These are phyloP conservation scores for Euplagia quadripunctaria DNA, from an alignment of 2,888 invertebrate genomes.

Conservation along the genomic window DNA sequence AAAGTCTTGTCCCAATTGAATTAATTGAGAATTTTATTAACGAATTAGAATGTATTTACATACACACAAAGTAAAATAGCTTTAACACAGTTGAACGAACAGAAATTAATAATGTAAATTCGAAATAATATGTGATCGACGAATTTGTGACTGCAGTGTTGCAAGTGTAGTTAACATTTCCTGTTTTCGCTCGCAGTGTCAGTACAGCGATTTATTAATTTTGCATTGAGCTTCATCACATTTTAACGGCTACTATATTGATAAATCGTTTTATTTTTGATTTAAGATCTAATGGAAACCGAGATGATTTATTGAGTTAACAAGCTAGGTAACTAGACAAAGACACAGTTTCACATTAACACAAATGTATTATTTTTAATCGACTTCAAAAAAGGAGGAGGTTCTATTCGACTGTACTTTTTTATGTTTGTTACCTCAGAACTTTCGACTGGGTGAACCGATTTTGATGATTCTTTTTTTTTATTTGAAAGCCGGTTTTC, in stretches of 20 bases:
- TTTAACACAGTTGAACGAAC: neutral
- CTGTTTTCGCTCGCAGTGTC: neutral
- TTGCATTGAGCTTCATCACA: neutral
- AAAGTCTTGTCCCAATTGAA: conserved; percentile 11
- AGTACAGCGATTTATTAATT: neutral
- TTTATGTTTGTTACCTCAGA: too few relatives aligned
- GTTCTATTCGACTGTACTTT: too few relatives aligned
- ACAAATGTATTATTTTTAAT: too few relatives aligned
- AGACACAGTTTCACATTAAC: too few relatives aligned
- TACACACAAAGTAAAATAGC: neutral
- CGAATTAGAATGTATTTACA: neutral
- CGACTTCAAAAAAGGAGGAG: too few relatives aligned
- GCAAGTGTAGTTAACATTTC: neutral
- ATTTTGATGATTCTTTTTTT: too few relatives aligned
- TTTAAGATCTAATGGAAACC: too few relatives aligned
- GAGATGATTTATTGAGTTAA: too few relatives aligned
- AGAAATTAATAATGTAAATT: neutral
- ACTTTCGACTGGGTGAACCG: too few relatives aligned
- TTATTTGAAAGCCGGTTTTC: too few relatives aligned
- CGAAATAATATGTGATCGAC: neutral
- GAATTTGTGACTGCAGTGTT: neutral
- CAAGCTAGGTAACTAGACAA: too few relatives aligned
- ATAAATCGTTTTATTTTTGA: too few relatives aligned
- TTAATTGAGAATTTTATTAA: neutral
- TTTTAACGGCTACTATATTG: neutral